These are phyloP conservation scores for Stomatorhinus ivindoensis DNA, from an alignment of 2,113 vertebrate species.

Conservation along the genomic window DNA sequence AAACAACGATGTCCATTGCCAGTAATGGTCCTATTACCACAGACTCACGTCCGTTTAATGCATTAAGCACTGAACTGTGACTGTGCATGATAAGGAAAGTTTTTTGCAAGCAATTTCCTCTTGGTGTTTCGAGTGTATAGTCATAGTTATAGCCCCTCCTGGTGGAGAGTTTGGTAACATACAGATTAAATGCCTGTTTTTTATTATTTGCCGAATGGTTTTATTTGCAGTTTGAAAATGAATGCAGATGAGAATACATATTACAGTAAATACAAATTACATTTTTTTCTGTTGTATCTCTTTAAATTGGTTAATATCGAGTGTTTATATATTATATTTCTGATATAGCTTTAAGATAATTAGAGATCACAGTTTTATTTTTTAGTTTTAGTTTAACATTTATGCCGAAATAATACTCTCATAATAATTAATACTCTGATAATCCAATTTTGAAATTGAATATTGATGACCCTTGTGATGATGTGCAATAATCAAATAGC, in stretches of 20 bases:
- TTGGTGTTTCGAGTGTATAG: not conserved
- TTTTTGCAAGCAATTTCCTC: not conserved
- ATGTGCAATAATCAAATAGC: not conserved
- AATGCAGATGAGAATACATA: not conserved
- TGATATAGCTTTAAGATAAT: no score
- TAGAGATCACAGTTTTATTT: not conserved
- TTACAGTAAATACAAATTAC: not conserved
- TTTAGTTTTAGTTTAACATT: not conserved
- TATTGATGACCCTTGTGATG: not conserved
- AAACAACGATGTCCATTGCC: not conserved
- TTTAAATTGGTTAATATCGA: not conserved
- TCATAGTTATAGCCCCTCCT: conserved; percentile 10
- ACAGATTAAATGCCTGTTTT: not conserved
- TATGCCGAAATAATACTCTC: not conserved
- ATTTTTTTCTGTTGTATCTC: not conserved
- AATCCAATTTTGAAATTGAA: not conserved
- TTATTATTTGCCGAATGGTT: not conserved
- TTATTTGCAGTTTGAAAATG: not conserved
- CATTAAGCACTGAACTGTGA: not conserved
- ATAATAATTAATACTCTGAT: no score
- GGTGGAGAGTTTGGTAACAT: conserved; percentile 1
- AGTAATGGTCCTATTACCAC: not conserved
- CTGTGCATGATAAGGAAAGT: not conserved
- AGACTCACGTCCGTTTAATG: not conserved
- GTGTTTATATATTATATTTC: not conserved